Percentiles rank a stretch among this genome's conserved stretches.
Conservation (phyloP, 2,113 vertebrate genomes). For the Oreochromis spilurus region DNA sequence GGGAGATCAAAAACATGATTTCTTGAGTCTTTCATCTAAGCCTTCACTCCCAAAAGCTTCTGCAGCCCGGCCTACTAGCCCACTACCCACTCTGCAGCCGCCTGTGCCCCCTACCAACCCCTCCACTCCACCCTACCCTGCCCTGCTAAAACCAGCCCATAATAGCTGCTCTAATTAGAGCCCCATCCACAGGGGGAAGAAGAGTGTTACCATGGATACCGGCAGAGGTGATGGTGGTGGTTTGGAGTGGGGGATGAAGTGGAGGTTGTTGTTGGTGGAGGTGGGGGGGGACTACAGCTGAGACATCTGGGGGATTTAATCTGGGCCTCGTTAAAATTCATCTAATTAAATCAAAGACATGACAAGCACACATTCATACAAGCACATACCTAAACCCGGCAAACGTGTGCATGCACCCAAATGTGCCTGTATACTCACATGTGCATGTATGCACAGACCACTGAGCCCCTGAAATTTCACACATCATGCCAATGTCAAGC, state of each 20-base stretch:
- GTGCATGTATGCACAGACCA: not conserved
- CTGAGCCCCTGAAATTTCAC: not conserved
- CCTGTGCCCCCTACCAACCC: slow-evolving; percentile 22
- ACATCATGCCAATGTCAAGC: slow-evolving; percentile 18
- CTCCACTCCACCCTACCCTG: slow-evolving; percentile 36
- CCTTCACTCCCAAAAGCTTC: not conserved
- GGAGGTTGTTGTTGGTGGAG: slow-evolving; percentile 42
- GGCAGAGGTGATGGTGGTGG: slow-evolving; percentile 53
- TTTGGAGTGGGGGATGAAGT: slow-evolving; percentile 33
- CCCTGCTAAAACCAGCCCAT: slow-evolving; percentile 72
- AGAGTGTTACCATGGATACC: slow-evolving; percentile 74
- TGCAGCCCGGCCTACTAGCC: slow-evolving; percentile 35
- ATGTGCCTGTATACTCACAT: not conserved
- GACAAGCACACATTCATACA: slow-evolving; percentile 58
- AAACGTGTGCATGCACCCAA: not conserved
- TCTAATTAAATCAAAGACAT: slow-evolving; percentile 79
- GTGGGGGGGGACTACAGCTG: slow-evolving; percentile 61
- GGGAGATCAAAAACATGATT: not conserved
- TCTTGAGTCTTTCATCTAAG: not conserved
- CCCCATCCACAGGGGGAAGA: slow-evolving; percentile 74
- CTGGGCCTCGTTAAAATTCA: slow-evolving; percentile 78
- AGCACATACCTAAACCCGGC: slow-evolving; percentile 21
- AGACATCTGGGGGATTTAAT: slow-evolving; percentile 80
- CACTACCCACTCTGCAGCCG: slow-evolving; percentile 30
- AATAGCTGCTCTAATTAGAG: slow-evolving; percentile 83